Evolutionary conservation across 2,888 invertebrate genomes (phyloP).

Genomic region (Rotaria magnacalcarata): DNA sequence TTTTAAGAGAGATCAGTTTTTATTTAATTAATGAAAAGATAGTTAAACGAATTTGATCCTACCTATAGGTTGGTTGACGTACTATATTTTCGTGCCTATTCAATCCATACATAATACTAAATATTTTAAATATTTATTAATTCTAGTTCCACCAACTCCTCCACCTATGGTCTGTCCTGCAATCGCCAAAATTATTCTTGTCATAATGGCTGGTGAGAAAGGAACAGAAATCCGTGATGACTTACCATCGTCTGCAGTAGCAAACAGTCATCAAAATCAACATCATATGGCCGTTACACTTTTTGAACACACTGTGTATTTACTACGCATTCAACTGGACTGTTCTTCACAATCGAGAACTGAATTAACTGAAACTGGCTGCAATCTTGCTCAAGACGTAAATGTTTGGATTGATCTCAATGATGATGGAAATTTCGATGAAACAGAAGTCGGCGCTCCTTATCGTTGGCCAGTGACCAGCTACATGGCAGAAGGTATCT

Average conservation of each 20-base stretch:
- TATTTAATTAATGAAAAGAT: no score
- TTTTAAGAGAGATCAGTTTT: no score
- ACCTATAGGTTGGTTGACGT: not conserved
- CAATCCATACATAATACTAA: not conserved
- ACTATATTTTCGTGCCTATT: not conserved
- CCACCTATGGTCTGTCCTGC: not conserved
- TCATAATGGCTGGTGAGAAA: not conserved
- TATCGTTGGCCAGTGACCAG: not conserved
- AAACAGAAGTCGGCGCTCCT: no score
- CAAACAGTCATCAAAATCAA: not conserved
- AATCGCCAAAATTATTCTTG: not conserved
- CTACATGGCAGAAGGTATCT: not conserved
- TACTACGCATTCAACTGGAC: not conserved
- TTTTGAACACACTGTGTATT: constrained; percentile 2
- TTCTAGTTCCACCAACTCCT: no score
- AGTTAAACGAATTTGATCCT: no score
- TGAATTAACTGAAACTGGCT: not conserved
- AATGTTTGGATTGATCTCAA: no score
- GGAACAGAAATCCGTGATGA: not conserved
- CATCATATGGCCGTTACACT: not conserved
- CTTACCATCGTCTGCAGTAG: no score
- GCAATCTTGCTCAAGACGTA: no score
- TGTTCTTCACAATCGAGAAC: not conserved
- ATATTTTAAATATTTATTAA: not conserved
- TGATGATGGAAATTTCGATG: no score